A percentile compares a stretch with the other conserved stretches of the same genome.
Conservation (phyloP, 2,797 vertebrate species). For the Tauraco hartlaubi region DNA sequence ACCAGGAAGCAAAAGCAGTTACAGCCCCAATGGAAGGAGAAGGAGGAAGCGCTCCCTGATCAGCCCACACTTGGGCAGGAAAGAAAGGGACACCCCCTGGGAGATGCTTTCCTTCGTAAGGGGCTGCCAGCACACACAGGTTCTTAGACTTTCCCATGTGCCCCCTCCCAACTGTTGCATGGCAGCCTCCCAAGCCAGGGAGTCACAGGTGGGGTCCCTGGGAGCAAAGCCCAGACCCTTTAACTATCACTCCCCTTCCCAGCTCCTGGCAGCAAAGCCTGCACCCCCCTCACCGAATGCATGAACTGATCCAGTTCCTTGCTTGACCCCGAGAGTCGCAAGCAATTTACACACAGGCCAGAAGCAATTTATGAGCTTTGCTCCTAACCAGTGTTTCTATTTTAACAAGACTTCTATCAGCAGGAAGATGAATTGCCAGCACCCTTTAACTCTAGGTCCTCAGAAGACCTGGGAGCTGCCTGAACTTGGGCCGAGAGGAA, state of each 20-base stretch:
- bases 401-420: neutral
- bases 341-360: slow-evolving; percentile 9
- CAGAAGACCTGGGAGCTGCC: neutral
- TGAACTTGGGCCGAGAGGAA: neutral
- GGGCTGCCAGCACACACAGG: neutral
- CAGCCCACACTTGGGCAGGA: neutral
- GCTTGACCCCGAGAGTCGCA: neutral
- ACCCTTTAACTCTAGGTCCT: neutral
- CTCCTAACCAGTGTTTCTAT: neutral
- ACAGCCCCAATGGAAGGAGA: neutral
- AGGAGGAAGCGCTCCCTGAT: neutral
- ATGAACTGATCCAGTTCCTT: neutral
- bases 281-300: neutral
- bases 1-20: neutral
- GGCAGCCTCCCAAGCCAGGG: neutral
- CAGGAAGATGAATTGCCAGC: neutral
- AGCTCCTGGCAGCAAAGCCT: neutral
- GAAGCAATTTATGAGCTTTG: neutral
- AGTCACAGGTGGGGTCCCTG: neutral
- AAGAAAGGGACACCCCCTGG: neutral
- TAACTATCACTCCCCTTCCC: neutral
- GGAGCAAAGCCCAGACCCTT: neutral
- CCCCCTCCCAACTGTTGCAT: neutral
- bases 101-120: neutral
- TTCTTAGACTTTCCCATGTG: neutral